Evolutionary conservation across 1,140 invertebrate genomes (phyloP), one percentile per base, ranked within the genome.

Genomic region (Drosophila pallidifrons): DNA sequence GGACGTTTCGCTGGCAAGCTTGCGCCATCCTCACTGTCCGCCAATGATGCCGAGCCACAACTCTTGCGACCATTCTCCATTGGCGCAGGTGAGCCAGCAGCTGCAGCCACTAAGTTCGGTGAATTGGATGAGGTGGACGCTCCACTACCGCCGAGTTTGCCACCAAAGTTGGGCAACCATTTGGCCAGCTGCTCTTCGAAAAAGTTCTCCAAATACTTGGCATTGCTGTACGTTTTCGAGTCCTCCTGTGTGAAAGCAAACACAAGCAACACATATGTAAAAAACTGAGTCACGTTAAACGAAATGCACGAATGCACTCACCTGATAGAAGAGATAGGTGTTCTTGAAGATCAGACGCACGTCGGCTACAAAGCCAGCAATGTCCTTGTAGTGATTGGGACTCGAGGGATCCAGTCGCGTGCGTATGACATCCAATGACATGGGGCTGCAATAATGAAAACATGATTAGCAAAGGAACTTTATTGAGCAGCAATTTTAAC

Each of bases 341-440:
- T 98, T 98, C 91, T 95, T 96, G 93, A 98, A 98, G 91, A 98
- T 96, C 70, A 97, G 94, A 69, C 96, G 95, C 58, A 97, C 95
- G 93, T 98, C 98, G 49, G 94, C 93, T 55, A 98, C 94, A 88
- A 98, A 96, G 77, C 96, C 95, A 78, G 95, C 94, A 51, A 97
- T 94, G 81, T 95, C 94, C 75, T 94, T 94, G 93, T 98, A 98
- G 91, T 96, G 95, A 83, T 95, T 94, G 46, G 94, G 94, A 85
- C 94, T 94, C 75, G 94, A 94, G 66, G 95, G 95, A 91, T 96
- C 95, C 77, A 98, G 93, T 93, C 96, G 96, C 69, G 95, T 94
- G 81, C 96, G 95, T 78, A 98, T 96, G 61, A 95, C 94, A 92
- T 97, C 96, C 82, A 98, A 94, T 68, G 97, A 96, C 93, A 98